Base-by-base conservation (phyloP, 2,888 invertebrate genomes). In the Agrotis ipsilon region DNA sequence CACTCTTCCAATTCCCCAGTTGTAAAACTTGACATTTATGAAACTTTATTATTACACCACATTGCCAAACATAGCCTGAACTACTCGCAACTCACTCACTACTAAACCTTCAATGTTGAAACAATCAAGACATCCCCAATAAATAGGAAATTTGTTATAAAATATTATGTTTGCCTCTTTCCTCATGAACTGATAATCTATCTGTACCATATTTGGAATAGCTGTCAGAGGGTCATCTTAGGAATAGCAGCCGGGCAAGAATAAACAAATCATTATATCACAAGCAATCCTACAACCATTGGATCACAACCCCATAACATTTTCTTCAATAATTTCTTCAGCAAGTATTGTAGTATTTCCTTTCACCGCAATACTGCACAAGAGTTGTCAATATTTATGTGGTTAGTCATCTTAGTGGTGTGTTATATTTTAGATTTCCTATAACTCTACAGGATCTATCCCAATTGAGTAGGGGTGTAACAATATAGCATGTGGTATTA, bases 1-100 rank as follows among this genome's bases (percentile, higher is more conserved):
- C 21, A 19, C 51, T 39, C n/a, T 6, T 18, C 14, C 9, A 19
- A 16, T 19, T 0, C 3, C 21, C 21, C 5, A 21, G 39, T 55
- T 19, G 18, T 45, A 19, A 49, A 19, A 55, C 59, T 72, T 57
- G n/a, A 52, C 62, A 76, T 9, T 51, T 58, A 1, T 52, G 51
- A 24, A 27, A 52, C n/a, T 46, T 54, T 39, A 52, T 43, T 62
- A 52, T 59, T 59, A 32, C 58, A 59, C 77, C 52, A 63, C 77
- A 76, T 63, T 75, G 32, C 13, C 16, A 32, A 58, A 68, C n/a
- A 16, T 14, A 32, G 11, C 16, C 18, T 27, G 16, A n/a, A 21
- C n/a, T 13, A 45, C 48, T 3, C 13, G 49, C 24, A 24, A 58
- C 18, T 49, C 21, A 45, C 32, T n/a, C n/a, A 49, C 0, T 13